Base-by-base conservation (phyloP, 2,113 vertebrate species). In the Fregata magnificens region DNA sequence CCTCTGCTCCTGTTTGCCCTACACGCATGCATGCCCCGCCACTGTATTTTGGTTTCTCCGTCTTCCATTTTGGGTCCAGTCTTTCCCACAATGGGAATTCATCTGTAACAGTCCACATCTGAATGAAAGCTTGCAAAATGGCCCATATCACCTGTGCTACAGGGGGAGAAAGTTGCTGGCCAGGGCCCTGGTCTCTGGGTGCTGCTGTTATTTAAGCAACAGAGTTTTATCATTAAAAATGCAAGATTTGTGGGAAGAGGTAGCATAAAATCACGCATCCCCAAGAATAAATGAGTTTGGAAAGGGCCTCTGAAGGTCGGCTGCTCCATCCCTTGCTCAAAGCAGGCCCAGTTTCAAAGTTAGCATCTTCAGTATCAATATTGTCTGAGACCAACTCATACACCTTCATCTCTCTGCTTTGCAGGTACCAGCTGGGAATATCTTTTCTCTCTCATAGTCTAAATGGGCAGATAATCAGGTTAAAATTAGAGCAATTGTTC, bases 401-500 rank as follows among this genome's bases (percentile, higher is more conserved):
- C 32, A 56, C 38, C 19, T 74, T 70, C 42, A 34, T 26, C 58
- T 72, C 25, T 63, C 62, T 70, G 70, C 34, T 61, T 77, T 70
- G 28, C 34, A 71, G n/a, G 19, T 47, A 36, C 22, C 36, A 93
- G 20, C 84, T 84, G 61, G 16, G n/a, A 79, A 59, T 14, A 28
- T 11, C 16, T 89, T 82, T 72, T 79, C 56, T 56, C 47, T 76
- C 65, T 67, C 21, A 8, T 2, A 67, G 29, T 24, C 13, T 24
- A 50, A 55, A 28, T 29, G 36, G 65, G 47, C 34, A 49, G 16
- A 79, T 22, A 84, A 91, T 40, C 47, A 56, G 44, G 65, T 82
- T 93, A 94, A 96, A 94, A 93, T 86, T 86, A 95, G 90, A 95
- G 38, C 32, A 77, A 58, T 24, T 91, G 62, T 80, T 92, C 62